Evolutionary conservation across 2,113 vertebrate genomes (phyloP).

Genomic region (Poeciliopsis occidentalis): DNA sequence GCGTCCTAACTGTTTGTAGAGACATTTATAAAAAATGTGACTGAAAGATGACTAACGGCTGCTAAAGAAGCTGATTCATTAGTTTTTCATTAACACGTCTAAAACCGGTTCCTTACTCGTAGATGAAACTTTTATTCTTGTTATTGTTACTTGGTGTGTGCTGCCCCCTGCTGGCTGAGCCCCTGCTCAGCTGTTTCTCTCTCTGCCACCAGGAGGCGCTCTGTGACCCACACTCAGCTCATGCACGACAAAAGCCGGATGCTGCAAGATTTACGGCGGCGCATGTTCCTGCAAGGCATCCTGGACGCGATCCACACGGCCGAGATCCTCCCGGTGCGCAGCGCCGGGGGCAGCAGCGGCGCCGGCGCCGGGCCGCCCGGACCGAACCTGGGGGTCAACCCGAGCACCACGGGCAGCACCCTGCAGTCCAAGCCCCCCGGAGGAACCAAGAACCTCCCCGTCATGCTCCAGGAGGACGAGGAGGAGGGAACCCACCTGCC

Average conservation of each 20-base stretch:
- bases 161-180: not conserved
- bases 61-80: no score
- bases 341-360: slow-evolving; percentile 44
- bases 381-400: slow-evolving; percentile 40
- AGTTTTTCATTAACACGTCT: no score
- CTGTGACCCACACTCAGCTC: slow-evolving; percentile 95
- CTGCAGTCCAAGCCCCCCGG: slow-evolving; percentile 88
- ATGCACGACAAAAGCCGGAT: slow-evolving; percentile 95
- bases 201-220: slow-evolving; percentile 82
- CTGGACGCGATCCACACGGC: slow-evolving; percentile 95
- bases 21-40: no score
- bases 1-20: no score
- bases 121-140: no score
- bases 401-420: slow-evolving; percentile 74
- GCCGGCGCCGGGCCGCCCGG: slow-evolving; percentile 38
- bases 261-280: slow-evolving; percentile 89
- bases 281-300: slow-evolving; percentile 92
- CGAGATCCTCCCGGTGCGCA: slow-evolving; percentile 81
- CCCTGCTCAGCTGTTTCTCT: not conserved
- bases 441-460: slow-evolving; percentile 88
- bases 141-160: not conserved
- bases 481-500: slow-evolving; percentile 85
- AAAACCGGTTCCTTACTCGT: no score
- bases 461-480: slow-evolving; percentile 84
- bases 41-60: no score